These are phyloP conservation scores for Hydropsyche tenuis DNA, from an alignment of 1,140 invertebrate species.

Conservation along the genomic window DNA sequence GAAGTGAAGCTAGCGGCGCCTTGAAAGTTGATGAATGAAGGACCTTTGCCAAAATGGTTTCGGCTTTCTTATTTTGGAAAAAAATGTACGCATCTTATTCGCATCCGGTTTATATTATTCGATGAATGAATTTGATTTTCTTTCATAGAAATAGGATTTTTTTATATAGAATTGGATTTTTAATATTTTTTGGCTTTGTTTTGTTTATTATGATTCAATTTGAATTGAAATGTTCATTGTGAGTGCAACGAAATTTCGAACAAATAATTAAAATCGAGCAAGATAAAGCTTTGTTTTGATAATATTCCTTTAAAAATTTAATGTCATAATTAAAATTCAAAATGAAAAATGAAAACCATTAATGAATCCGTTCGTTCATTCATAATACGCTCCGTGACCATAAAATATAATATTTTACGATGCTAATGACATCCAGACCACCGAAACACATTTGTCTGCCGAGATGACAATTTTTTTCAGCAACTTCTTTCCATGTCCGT, in stretches of 20 bases:
- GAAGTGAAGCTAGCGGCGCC: background rate
- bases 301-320: background rate
- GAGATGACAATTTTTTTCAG: background rate
- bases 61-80: too few relatives aligned
- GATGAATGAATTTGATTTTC: too few relatives aligned
- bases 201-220: too few relatives aligned
- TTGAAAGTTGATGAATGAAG: background rate
- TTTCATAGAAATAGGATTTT: too few relatives aligned
- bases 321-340: background rate
- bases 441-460: background rate
- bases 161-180: too few relatives aligned
- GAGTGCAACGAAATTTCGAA: too few relatives aligned
- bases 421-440: constrained; percentile 28
- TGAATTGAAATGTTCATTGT: too few relatives aligned
- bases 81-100: too few relatives aligned
- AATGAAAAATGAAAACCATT: background rate
- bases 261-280: too few relatives aligned
- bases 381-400: background rate
- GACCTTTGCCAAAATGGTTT: background rate
- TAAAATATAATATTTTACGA: constrained; percentile 22
- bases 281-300: background rate
- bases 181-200: too few relatives aligned
- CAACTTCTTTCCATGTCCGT: background rate
- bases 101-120: too few relatives aligned
- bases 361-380: constrained; percentile 4